A percentile compares a stretch with the other conserved stretches of the same genome.
These are phyloP conservation scores for Plectropomus leopardus DNA, from an alignment of 2,113 vertebrate genomes.

Conservation along the genomic window DNA sequence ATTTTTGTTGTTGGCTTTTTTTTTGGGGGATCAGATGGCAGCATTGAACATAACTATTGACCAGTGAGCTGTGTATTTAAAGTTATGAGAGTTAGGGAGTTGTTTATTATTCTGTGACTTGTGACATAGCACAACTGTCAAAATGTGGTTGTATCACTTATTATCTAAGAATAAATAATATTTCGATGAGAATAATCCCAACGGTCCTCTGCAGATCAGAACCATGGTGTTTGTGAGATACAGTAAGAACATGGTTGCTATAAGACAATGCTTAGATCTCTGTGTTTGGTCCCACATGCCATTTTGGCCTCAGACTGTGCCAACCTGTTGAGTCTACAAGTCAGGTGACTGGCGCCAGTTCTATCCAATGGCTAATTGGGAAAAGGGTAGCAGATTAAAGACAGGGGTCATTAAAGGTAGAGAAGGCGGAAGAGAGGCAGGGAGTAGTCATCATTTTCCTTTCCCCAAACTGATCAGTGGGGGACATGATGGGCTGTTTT, in stretches of 20 bases:
- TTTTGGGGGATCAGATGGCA: not conserved
- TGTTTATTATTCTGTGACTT: slow-evolving; percentile 37
- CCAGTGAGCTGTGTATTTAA: slow-evolving; percentile 1
- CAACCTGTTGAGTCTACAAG: not conserved
- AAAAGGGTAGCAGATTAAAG: slow-evolving; percentile 12
- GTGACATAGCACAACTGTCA: slow-evolving; percentile 4
- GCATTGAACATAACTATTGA: not conserved
- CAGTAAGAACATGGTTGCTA: not conserved
- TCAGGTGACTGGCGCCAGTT: slow-evolving; percentile 2
- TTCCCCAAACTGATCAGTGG: slow-evolving; percentile 19
- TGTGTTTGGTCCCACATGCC: slow-evolving; percentile 23
- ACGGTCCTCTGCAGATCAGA: not conserved
- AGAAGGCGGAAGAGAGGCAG: not conserved
- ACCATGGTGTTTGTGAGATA: not conserved
- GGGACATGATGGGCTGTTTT: slow-evolving; percentile 30
- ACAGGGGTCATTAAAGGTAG: slow-evolving; percentile 8
- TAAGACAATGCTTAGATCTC: slow-evolving; percentile 43
- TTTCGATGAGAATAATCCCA: slow-evolving; percentile 1
- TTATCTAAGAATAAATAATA: slow-evolving; percentile 2
- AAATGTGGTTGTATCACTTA: not conserved
- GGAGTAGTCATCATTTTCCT: slow-evolving; percentile 22
- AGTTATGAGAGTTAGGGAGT: not conserved
- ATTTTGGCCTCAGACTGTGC: slow-evolving; percentile 7
- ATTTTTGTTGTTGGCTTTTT: not conserved
- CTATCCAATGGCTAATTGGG: not conserved